These are phyloP conservation scores for Capricornis sumatraensis DNA, from an alignment of 2,113 vertebrate genomes.

Conservation along the genomic window DNA sequence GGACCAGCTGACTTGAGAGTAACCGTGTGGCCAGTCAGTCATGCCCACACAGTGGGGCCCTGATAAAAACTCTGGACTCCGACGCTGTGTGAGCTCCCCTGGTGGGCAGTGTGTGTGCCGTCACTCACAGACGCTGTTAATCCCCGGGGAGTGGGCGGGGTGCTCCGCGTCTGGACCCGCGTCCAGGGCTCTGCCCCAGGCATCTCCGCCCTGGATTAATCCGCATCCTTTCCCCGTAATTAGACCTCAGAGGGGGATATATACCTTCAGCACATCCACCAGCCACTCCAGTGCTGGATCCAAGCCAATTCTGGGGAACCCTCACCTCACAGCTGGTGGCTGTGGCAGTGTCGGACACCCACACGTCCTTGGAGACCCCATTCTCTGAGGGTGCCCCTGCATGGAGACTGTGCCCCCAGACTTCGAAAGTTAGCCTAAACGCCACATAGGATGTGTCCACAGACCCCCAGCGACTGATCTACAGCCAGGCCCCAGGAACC, in stretches of 20 bases:
- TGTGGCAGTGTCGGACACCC: conserved; percentile 89
- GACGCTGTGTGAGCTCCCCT: background rate
- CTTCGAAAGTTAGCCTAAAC: background rate
- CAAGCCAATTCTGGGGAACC: background rate
- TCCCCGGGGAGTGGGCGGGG: accelerated
- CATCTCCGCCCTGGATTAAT: background rate
- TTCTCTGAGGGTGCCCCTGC: conserved; percentile 70
- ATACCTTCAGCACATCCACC: background rate
- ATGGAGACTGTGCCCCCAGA: background rate
- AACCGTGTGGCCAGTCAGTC: accelerated
- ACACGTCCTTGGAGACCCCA: conserved; percentile 93
- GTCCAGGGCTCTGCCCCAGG: accelerated
- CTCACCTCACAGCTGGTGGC: background rate
- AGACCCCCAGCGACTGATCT: accelerated
- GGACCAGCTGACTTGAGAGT: background rate
- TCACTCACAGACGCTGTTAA: background rate
- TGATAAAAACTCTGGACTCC: too few species aligned
- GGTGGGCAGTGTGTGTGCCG: accelerated
- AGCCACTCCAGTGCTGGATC: background rate
- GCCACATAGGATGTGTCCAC: accelerated
- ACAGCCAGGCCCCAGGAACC: background rate
- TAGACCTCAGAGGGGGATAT: accelerated
- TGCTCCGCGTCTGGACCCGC: accelerated
- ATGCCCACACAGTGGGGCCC: accelerated
- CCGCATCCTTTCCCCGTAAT: background rate